Base-by-base conservation (phyloP, 1,140 invertebrate species). In the Dinothrombium tinctorium region DNA sequence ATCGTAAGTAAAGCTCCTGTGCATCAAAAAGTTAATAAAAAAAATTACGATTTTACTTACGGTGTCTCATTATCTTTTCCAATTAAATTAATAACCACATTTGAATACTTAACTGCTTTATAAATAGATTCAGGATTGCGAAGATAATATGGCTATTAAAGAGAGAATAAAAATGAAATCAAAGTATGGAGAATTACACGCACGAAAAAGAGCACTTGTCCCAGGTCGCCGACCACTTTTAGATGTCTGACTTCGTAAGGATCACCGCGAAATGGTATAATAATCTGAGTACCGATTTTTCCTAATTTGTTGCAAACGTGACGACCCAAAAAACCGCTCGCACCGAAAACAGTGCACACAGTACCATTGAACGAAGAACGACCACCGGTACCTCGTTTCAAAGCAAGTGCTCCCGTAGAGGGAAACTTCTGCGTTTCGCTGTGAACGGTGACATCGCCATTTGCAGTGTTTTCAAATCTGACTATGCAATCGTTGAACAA, bases 301-400 rank as follows among this genome's bases (percentile, higher is more conserved):
- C 84, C 87, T 21, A 99, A 59, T 54, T 71, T 71, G 54, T 89
- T 92, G 51, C 76, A 73, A 14, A 98, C 65, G 63, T 74, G 71
- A 38, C 67, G 59, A 0, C 89, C 92, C 6, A 95, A 54, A 51
- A 86, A 86, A 8, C 92, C 92, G 38, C 68, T 73, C 29, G 69
- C 69, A 24, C 92, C 92, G 62, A 98, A 98, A 2, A 99, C 73
- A n/a, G 92, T 98, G 8, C 80, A 86, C 4, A 96, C 82, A 44
- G 82, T 70, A 0, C 94, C 92, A 63, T 77, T 96, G 54, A 96
- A 98, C 52, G 84, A 92, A 47, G 77, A 79, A 19, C 92, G 71
- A 25, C 89, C 89, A 25, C 89, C 89, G 29, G 79, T 83, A 17
- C 87, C 89, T 28, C 48, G 39, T 37, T 45, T 46, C 5, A 48